A percentile compares a stretch with the other conserved stretches of the same genome.
Evolutionary conservation across 2,797 vertebrate genomes (phyloP).

Genomic region (Falco novaeseelandiae): DNA sequence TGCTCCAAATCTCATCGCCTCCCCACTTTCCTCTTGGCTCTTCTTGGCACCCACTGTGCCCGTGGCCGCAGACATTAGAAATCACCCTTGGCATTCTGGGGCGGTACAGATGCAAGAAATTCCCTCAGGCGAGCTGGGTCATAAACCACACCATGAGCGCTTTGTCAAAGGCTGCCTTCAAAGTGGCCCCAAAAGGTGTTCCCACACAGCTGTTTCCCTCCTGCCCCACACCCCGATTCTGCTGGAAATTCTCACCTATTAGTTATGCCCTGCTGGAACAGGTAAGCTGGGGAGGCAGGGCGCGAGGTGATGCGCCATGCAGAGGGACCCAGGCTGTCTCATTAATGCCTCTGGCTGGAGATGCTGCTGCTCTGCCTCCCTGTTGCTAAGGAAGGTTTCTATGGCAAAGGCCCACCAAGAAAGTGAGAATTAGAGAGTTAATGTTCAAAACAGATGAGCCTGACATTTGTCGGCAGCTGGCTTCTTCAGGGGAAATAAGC

Average conservation of each 20-base stretch:
- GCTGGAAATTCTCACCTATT: neutral
- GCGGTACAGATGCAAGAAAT: neutral
- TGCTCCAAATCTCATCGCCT: neutral
- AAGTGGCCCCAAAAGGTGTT: neutral
- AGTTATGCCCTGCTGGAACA: neutral
- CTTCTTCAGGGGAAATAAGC: neutral
- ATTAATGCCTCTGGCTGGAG: neutral
- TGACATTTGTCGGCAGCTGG: neutral
- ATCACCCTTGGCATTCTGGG: neutral
- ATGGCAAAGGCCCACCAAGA: conserved; percentile 62
- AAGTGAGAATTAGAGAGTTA: conserved; percentile 45
- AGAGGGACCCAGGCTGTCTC: neutral
- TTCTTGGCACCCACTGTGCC: neutral
- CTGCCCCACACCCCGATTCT: neutral
- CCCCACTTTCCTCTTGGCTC: neutral
- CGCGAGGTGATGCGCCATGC: fast-evolving
- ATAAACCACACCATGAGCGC: neutral
- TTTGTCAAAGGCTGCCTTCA: neutral
- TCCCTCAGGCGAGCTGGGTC: neutral
- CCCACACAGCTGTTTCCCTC: neutral
- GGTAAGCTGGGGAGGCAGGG: neutral
- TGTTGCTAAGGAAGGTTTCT: conserved; percentile 75
- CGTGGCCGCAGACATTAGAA: neutral
- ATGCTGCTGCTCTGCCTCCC: neutral
- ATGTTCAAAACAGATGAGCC: conserved; percentile 51